These are phyloP conservation scores for Drosophila cardini DNA, from an alignment of 1,140 invertebrate genomes.

Conservation along the genomic window DNA sequence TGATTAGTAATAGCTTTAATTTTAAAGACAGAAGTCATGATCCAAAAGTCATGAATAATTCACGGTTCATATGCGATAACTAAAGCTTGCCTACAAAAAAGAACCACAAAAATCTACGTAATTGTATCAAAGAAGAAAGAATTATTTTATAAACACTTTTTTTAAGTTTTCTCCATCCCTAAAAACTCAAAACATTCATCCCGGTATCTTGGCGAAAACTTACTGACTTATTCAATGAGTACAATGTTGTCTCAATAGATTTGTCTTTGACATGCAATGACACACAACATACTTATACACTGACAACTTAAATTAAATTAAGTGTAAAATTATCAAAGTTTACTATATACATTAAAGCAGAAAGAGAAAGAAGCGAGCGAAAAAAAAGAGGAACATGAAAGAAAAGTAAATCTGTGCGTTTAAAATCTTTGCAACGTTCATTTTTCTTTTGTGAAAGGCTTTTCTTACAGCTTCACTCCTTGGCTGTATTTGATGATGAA, in stretches of 20 bases:
- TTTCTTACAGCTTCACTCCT: background rate
- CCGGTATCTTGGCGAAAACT: conserved; percentile 10
- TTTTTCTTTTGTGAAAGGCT: conserved; percentile 73
- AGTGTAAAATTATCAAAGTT: conserved; percentile 74
- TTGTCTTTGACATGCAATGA: conserved; percentile 19
- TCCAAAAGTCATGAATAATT: too few species aligned
- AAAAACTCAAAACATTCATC: background rate
- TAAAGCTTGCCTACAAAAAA: too few species aligned
- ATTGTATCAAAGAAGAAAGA: too few species aligned
- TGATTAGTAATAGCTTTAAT: too few species aligned
- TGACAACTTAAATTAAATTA: conserved; percentile 69
- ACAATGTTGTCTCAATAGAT: conserved; percentile 38
- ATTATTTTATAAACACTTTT: too few species aligned
- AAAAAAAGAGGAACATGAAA: conserved; percentile 15
- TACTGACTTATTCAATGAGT: conserved; percentile 48
- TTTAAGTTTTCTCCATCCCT: too few species aligned
- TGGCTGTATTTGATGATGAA: conserved; percentile 71
- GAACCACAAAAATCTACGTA: too few species aligned
- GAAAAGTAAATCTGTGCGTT: conserved; percentile 49
- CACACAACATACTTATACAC: conserved; percentile 9
- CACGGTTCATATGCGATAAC: too few species aligned
- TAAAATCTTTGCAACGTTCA: conserved; percentile 73
- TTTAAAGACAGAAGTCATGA: too few species aligned
- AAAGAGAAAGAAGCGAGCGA: background rate
- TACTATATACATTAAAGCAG: conserved; percentile 19